Percentiles rank a stretch among this genome's conserved stretches.
phyloP scores from a whole-genome alignment of 1,140 invertebrate genomes.

The Platyscapa corneri region DNA sequence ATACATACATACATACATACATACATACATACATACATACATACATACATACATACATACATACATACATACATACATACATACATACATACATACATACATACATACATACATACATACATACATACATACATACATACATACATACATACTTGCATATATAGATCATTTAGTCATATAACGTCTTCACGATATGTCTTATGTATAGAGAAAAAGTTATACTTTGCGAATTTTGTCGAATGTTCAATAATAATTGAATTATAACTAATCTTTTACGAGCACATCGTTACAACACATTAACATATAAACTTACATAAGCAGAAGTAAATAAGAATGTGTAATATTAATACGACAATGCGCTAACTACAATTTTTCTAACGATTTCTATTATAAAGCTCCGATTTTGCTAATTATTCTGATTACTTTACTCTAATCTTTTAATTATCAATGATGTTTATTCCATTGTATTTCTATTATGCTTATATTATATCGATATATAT shows the following conservation, averaged over 20 bases:
- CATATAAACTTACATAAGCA: not conserved
- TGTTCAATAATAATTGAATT: too few relatives aligned
- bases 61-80: not conserved
- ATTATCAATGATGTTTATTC: not conserved
- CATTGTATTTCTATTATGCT: not conserved
- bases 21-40: not conserved
- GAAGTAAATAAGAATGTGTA: not conserved
- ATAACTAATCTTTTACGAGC: too few relatives aligned
- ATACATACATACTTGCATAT: not conserved
- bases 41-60: not conserved
- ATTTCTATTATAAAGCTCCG: not conserved
- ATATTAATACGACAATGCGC: not conserved
- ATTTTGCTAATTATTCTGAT: not conserved
- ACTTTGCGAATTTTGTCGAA: too few relatives aligned
- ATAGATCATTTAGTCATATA: not conserved
- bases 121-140: too few relatives aligned
- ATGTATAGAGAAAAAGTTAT: too few relatives aligned
- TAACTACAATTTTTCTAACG: slow-evolving; percentile 7
- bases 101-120: not conserved
- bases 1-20: not conserved
- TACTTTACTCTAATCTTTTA: not conserved
- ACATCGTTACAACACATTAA: not conserved
- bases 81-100: not conserved
- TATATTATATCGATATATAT: too few relatives aligned
- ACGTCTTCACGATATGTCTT: not conserved